Conservation (phyloP, 64 coral and sea anemone species). For the Montipora cactus region DNA sequence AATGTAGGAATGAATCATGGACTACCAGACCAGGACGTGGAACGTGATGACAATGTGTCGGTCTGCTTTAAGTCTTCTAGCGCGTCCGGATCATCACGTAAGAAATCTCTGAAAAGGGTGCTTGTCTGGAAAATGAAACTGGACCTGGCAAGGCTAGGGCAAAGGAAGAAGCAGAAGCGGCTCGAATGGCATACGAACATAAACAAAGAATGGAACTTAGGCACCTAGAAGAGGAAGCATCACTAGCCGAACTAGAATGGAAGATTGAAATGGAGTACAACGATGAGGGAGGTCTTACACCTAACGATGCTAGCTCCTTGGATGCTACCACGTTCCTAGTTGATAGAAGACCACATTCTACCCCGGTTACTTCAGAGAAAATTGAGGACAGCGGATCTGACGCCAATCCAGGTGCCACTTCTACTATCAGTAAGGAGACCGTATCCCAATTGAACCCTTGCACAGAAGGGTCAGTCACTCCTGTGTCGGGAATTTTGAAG, state of each 20-base stretch:
- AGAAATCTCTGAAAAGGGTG: too few relatives aligned
- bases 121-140: slow-evolving; percentile 11
- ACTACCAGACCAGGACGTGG: not conserved
- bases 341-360: not conserved
- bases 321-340: not conserved
- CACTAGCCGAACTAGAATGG: slow-evolving; percentile 12
- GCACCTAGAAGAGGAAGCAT: slow-evolving; percentile 9
- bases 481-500: too few relatives aligned
- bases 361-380: not conserved
- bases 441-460: not conserved
- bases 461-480: too few relatives aligned
- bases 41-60: not conserved
- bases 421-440: not conserved
- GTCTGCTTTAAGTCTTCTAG: not conserved
- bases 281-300: not conserved
- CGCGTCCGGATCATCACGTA: too few relatives aligned
- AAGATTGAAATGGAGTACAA: not conserved
- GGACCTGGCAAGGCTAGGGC: slow-evolving; percentile 26
- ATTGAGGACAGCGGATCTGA: not conserved
- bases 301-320: not conserved
- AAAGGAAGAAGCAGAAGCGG: slow-evolving; percentile 29
- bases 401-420: not conserved
- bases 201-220: slow-evolving; percentile 24
- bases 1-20: not conserved
- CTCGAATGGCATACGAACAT: not conserved